Evolutionary conservation across 2,888 invertebrate genomes (phyloP), one percentile per base, ranked within the genome.

Genomic region (Ophion obscuratus): DNA sequence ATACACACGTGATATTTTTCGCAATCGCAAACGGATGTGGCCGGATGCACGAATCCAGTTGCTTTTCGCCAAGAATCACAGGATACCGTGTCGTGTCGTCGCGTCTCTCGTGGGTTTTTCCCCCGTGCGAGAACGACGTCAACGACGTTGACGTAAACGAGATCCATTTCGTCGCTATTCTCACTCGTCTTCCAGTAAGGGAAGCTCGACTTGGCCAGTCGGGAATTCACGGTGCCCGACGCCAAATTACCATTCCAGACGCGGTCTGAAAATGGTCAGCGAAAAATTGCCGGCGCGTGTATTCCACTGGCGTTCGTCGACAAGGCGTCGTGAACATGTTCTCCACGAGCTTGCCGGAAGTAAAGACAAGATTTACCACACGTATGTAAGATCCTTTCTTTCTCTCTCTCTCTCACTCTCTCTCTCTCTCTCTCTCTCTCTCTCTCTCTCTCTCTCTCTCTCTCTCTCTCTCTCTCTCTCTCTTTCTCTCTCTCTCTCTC

Each of bases 171-270:
- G 81, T 87, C 76, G 74, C 83, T 83, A 80, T 53, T 81, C 74
- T 71, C 53, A 61, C 68, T 70, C 24, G 73, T 78, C 31, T 70
- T 53, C 40, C 70, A 64, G 20, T 36, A 17, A 17, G 3, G 40
- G 79, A 70, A 75, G 20, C 75, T n/a, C 14, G 62, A 75, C 79
- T 80, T 64, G 61, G 70, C 77, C 85, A 64, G 70, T 68, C 73
- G 84, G 87, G 86, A 84, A 87, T 88, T 86, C 87, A 81, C 82
- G 86, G 79, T 85, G 68, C n/a, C 81, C 68, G 82, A 74, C 74
- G 75, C 53, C 80, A 87, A 88, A 85, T 85, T 85, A 87, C 88
- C 85, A 87, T 85, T 84, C 83, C 83, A 59, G 75, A 74, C 81
- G 83, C 85, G 71, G 82, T 85, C 76, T 82, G 86, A 87, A 88